These are phyloP conservation scores for Australoheros facetus DNA, from an alignment of 2,797 vertebrate species.

Conservation along the genomic window DNA sequence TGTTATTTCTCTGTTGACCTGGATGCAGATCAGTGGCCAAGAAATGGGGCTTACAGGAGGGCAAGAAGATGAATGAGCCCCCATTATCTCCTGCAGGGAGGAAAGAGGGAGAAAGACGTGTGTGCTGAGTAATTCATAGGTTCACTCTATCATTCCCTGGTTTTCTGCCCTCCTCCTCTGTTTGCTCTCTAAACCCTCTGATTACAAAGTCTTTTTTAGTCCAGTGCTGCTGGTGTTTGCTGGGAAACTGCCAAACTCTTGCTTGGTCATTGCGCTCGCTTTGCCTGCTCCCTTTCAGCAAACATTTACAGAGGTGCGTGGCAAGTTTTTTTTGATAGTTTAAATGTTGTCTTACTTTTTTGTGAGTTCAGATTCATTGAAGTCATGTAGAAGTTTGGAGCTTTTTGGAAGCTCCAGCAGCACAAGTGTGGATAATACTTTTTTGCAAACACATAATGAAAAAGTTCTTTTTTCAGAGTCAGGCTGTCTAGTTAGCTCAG, in stretches of 20 bases:
- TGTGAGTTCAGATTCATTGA: constrained; percentile 2
- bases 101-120: constrained; percentile 53
- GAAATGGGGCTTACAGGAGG: constrained; percentile 68
- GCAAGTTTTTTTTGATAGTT: constrained; percentile 28
- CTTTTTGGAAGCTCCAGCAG: constrained; percentile 4
- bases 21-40: constrained; percentile 68
- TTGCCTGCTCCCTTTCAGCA: constrained; percentile 53
- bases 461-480: neutral
- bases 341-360: constrained; percentile 13
- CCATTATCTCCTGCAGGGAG: constrained; percentile 70
- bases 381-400: constrained; percentile 1
- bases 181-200: constrained; percentile 67
- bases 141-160: constrained; percentile 58
- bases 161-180: constrained; percentile 55
- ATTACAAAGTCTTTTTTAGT: constrained; percentile 70
- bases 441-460: neutral
- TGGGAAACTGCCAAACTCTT: constrained; percentile 47
- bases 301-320: constrained; percentile 50
- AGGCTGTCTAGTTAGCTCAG: neutral
- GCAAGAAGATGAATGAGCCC: constrained; percentile 74
- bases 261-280: constrained; percentile 47
- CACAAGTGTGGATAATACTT: neutral
- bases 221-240: constrained; percentile 48
- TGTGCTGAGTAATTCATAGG: constrained; percentile 75
- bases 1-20: constrained; percentile 67